Conservation (phyloP, 2,888 invertebrate species). For the Timema podura region DNA sequence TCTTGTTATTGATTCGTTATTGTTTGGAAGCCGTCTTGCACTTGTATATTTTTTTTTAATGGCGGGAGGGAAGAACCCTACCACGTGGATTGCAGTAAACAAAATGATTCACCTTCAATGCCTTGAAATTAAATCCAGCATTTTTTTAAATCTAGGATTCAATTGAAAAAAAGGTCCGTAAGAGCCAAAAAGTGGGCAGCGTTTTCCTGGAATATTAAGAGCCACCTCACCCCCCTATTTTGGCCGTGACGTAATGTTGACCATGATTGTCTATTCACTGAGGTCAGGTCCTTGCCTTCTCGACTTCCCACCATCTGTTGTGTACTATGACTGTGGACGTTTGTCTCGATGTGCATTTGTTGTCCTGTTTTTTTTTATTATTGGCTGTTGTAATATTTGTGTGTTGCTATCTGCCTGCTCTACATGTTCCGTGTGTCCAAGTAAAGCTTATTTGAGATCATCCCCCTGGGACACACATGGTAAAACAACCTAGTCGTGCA, state of each 20-base stretch:
- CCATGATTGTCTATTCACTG: constrained; percentile 41
- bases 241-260: constrained; percentile 12
- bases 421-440: too few relatives aligned
- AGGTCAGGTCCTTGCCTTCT: constrained; percentile 42
- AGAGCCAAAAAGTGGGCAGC: constrained; percentile 44
- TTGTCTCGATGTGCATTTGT: constrained; percentile 10
- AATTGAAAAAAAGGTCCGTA: constrained; percentile 14
- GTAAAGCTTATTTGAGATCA: too few relatives aligned
- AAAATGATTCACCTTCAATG: not conserved
- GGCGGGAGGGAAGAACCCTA: constrained; percentile 18
- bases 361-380: constrained; percentile 5
- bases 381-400: constrained; percentile 16
- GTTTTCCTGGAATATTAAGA: constrained; percentile 22
- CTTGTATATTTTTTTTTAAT: too few relatives aligned
- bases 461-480: too few relatives aligned
- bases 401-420: too few relatives aligned
- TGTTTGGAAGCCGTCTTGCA: too few relatives aligned
- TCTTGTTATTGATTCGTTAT: too few relatives aligned
- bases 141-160: constrained; percentile 7
- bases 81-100: constrained; percentile 15
- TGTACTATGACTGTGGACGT: constrained; percentile 5
- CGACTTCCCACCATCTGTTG: constrained; percentile 9
- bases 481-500: too few relatives aligned
- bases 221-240: not conserved
- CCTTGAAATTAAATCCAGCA: not conserved